Base-by-base conservation (phyloP, 1,140 invertebrate genomes). In the Plectrocnemia conspersa region DNA sequence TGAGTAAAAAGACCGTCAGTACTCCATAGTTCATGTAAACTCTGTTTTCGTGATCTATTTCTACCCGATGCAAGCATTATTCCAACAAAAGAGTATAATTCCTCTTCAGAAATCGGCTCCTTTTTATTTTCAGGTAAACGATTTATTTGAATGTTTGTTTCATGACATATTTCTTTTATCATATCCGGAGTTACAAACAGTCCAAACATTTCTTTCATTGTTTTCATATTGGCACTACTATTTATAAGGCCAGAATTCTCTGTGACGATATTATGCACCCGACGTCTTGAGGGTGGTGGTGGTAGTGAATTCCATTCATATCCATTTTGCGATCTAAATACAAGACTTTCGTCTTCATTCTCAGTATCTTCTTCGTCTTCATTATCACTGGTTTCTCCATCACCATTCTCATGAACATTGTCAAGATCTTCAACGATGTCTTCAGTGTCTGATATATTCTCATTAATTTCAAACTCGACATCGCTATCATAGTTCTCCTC, bases 41-140 rank as follows among this genome's bases (percentile, higher is more conserved):
- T 32, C 3, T 32, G 24, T 33, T 48, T 48, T 32, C 27, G 24
- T 27, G 46, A 5, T 6, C 25, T 15, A 48, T 48, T 32, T 48
- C 29, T 29, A 13, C 46, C 46, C 3, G 46, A 48, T 7, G 46
- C 24, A 10, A 48, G 3, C 46, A 48, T 33, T 48, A 48, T 48
- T 21, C 25, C 46, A 6, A 48, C 2, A 19, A 48, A 48, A 18
- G 46, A 24, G 16, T 48, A 32, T 21, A 48, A 33, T 33, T 48
- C 46, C 3, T 48, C 46, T 18, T 32, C 16, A 9, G 46, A 50
- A 4, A 50, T 21, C 6, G 23, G 9, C 44, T 16, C 44, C 6
- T 27, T 47, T 18, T 48, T 48, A 48, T 48, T 32, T 29, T 13
- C 45, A 33, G 24, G 6, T 19, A 16, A 32, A 32, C 33, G 35